These are phyloP conservation scores for Nycteola revayana DNA, from an alignment of 2,888 invertebrate species.

Conservation along the genomic window DNA sequence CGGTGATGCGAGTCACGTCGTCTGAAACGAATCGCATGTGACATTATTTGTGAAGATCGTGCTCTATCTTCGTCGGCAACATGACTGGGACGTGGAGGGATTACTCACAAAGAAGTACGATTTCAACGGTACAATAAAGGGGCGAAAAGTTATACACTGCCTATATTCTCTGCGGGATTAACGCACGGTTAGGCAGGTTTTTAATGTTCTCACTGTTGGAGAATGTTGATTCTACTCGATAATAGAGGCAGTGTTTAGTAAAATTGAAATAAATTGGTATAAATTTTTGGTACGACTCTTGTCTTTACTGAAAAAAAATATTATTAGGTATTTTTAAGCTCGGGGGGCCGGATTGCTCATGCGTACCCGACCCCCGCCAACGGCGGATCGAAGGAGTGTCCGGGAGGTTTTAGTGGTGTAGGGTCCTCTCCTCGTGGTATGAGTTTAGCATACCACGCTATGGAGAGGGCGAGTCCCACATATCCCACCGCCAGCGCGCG, in stretches of 20 bases:
- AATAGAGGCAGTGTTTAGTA: background rate
- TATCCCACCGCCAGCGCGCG: too few species aligned
- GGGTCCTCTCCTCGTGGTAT: too few species aligned
- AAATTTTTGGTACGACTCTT: too few species aligned
- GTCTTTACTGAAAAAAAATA: too few species aligned
- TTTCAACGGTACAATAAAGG: constrained; percentile 79
- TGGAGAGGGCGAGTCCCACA: too few species aligned
- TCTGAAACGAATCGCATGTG: constrained; percentile 82
- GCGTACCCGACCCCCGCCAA: too few species aligned
- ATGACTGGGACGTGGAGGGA: constrained; percentile 78
- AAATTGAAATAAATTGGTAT: too few species aligned
- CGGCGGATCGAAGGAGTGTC: too few species aligned
- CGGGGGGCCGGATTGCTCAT: too few species aligned
- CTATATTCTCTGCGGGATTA: constrained; percentile 71
- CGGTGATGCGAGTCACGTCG: constrained; percentile 80
- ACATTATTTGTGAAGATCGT: constrained; percentile 83
- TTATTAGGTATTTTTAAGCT: too few species aligned
- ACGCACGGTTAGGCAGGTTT: constrained; percentile 61
- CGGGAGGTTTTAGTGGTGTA: too few species aligned
- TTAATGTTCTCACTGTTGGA: constrained; percentile 38
- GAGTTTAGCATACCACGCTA: too few species aligned
- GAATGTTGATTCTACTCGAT: constrained; percentile 23
- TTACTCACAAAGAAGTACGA: constrained; percentile 81
- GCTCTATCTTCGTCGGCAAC: constrained; percentile 82
- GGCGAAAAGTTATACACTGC: constrained; percentile 72